Percentiles rank a stretch among this genome's conserved stretches.
phyloP scores from a whole-genome alignment of 2,797 vertebrate species.

The Tragelaphus oryx region DNA sequence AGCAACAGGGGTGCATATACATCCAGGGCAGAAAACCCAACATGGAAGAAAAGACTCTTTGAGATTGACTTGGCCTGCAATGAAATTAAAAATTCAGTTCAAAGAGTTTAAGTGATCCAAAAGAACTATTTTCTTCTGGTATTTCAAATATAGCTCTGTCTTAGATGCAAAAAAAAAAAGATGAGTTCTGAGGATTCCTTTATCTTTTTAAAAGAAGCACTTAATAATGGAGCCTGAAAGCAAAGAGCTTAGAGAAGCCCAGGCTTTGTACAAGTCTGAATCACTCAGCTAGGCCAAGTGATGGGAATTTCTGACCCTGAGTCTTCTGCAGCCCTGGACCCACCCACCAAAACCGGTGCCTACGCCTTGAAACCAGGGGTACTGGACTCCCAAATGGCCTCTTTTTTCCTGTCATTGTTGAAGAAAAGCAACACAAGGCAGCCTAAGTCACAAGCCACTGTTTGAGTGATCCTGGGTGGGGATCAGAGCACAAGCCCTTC shows the following conservation, averaged over 20 bases:
- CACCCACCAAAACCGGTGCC: not conserved
- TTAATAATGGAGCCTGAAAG: not conserved
- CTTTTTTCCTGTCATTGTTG: not conserved
- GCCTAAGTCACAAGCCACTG: not conserved
- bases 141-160: conserved; percentile 5
- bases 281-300: not conserved
- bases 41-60: not conserved
- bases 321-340: not conserved
- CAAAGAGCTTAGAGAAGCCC: not conserved
- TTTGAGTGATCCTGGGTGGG: not conserved
- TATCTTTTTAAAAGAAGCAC: not conserved
- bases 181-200: not conserved
- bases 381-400: not conserved
- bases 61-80: not conserved
- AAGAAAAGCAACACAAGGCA: not conserved
- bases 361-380: not conserved
- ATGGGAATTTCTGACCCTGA: not conserved
- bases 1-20: not conserved
- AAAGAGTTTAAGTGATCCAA: not conserved
- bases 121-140: not conserved
- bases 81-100: conserved; percentile 27
- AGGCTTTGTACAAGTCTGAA: not conserved
- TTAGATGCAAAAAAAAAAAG: not conserved
- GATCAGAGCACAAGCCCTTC: not conserved
- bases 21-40: not conserved